Evolutionary conservation across 2,113 vertebrate species (phyloP), one percentile per base, ranked within the genome.

Genomic region (Mohoua ochrocephala): DNA sequence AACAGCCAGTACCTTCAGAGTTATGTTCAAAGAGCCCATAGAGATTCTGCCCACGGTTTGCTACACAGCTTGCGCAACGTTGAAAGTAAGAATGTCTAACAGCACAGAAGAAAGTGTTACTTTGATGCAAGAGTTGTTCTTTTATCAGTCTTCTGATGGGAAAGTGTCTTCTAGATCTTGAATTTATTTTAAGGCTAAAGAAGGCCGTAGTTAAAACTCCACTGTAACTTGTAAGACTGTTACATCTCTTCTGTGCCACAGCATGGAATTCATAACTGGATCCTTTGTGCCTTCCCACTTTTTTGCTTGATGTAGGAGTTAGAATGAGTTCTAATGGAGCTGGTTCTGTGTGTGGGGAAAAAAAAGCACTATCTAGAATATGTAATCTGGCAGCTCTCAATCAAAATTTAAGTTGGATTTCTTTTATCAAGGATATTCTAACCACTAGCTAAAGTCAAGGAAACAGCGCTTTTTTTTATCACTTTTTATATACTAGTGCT

Each of bases 21-120:
- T 99, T 53, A 99, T 99, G 99, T 99, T 99, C 97, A 99, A 99
- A 91, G 99, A 99, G 59, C 99, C 99, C 4, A 98, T 99, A 87
- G 99, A 99, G 95, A 99, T 99, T 79, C 93, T 99, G 61, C 99
- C 99, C 92, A 99, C 98, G 0, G 98, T 99, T 92, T 99, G 98
- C 97, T 99, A 99, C 98, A 99, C 99, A 27, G 99, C 99, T 13
- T 99, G 99, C 39, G 99, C 99, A 28, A 99, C 99, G 0, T 93
- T 99, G 93, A 99, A 99, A 97, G 99, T 99, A 95, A 97, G 97
- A 70, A 61, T 21, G 35, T 18, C 60, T 56, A 30, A 65, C 54
- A 47, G 24, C 33, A 31, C 10, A 5, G 30, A 78, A 79, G 21
- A 86, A 85, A 81, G 67, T 26, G 42, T 52, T 84, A 31, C 33